Conservation (phyloP, 2,113 vertebrate genomes). For the Lepidothrix coronata region DNA sequence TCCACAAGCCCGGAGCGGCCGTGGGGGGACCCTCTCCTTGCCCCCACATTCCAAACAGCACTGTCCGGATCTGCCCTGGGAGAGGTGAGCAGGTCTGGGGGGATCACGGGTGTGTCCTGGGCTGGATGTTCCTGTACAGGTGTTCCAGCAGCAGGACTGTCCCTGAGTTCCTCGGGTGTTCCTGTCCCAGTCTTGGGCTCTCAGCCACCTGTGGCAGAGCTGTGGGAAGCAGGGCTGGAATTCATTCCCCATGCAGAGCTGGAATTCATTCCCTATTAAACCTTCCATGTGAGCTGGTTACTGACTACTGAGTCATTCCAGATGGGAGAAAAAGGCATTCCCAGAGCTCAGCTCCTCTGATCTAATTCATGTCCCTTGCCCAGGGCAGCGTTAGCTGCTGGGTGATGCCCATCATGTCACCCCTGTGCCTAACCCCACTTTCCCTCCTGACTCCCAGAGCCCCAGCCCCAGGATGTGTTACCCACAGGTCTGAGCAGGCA, state of each 20-base stretch:
- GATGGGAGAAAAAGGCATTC: not conserved
- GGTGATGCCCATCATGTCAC: not conserved
- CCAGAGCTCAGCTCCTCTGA: not conserved
- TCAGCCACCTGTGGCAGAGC: not conserved
- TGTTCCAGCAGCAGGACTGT: not conserved
- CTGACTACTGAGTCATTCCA: not conserved
- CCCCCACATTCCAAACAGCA: fast-evolving
- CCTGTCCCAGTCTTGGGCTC: not conserved
- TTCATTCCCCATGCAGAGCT: not conserved
- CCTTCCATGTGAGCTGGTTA: not conserved
- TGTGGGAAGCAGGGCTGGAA: not conserved
- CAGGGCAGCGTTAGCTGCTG: not conserved
- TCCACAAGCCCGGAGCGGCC: fast-evolving
- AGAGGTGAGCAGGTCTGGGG: not conserved
- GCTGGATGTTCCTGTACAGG: not conserved
- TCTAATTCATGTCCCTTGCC: not conserved
- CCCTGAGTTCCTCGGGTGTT: fast-evolving
- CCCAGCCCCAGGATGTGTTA: not conserved
- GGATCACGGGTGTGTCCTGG: fast-evolving
- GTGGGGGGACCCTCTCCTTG: not conserved
- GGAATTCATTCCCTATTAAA: not conserved
- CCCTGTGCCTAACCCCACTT: not conserved
- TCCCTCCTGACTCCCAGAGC: not conserved
- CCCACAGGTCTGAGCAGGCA: not conserved
- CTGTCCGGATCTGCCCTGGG: not conserved